phyloP scores from a whole-genome alignment of 2,113 vertebrate genomes.

The Rhinolophus sinicus region DNA sequence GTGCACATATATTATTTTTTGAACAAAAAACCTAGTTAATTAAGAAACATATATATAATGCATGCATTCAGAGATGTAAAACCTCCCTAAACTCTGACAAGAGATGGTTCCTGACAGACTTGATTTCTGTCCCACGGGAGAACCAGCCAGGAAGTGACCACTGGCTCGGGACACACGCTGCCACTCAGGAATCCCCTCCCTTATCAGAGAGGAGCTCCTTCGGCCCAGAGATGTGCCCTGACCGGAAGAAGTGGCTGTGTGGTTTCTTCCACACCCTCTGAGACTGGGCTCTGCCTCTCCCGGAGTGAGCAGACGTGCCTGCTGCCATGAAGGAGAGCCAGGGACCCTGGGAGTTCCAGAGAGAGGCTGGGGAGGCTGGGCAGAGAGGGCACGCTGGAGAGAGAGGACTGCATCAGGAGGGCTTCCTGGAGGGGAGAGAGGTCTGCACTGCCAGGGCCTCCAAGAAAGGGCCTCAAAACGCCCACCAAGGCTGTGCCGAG shows the following conservation, averaged over 20 bases:
- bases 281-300: not conserved
- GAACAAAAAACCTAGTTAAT: not conserved
- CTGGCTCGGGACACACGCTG: not conserved
- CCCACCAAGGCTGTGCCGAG: not conserved
- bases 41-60: not conserved
- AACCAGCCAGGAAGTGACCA: not conserved
- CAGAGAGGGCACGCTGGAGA: rapidly evolving
- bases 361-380: not conserved
- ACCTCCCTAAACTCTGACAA: not conserved
- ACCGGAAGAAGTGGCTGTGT: rapidly evolving
- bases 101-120: not conserved
- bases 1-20: not conserved
- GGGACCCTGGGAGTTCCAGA: not conserved
- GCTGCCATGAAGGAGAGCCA: not conserved
- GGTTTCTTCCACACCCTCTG: not conserved
- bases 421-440: not conserved
- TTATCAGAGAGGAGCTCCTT: not conserved
- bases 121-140: rapidly evolving
- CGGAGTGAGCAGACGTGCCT: not conserved
- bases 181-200: not conserved
- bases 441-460: not conserved
- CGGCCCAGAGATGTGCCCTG: not conserved
- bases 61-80: not conserved
- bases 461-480: not conserved
- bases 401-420: not conserved